Evolutionary conservation across 2,888 invertebrate species (phyloP).

Genomic region (Trichopoda pennipes): DNA sequence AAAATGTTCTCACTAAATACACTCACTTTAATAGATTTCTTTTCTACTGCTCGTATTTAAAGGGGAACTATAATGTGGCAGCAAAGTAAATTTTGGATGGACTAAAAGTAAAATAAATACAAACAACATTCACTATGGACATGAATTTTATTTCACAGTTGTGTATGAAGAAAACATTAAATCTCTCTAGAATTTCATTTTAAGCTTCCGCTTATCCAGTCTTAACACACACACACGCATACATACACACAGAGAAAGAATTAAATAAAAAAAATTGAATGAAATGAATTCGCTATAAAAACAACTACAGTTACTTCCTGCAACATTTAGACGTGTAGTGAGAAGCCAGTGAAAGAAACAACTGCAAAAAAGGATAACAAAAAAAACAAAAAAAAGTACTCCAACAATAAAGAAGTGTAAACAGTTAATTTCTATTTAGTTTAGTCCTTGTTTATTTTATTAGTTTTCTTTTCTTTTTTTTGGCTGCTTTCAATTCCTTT

Average conservation of each 20-base stretch:
- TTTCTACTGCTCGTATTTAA: constrained; percentile 37
- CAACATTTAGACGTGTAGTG: constrained; percentile 29
- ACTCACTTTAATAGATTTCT: constrained; percentile 40
- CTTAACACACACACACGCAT: no score
- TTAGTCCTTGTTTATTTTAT: constrained; percentile 61
- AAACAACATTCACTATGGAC: constrained; percentile 20
- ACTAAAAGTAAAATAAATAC: constrained; percentile 9
- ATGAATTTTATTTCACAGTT: constrained; percentile 31
- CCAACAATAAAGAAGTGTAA: constrained; percentile 53
- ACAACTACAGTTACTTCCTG: constrained; percentile 42
- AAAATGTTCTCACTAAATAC: constrained; percentile 28
- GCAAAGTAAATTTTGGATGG: neutral
- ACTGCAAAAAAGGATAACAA: constrained; percentile 6
- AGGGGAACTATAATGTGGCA: neutral
- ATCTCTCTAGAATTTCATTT: constrained; percentile 68
- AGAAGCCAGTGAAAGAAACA: constrained; percentile 22
- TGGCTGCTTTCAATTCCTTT: neutral
- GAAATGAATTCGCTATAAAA: constrained; percentile 15
- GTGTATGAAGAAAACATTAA: constrained; percentile 62
- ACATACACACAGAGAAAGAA: no score
- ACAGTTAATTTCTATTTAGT: constrained; percentile 69
- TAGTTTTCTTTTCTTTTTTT: constrained; percentile 23
- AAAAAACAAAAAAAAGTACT: constrained; percentile 25
- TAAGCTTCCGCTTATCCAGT: constrained; percentile 65
- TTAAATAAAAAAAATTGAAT: constrained; percentile 26